A percentile compares a stretch with the other conserved stretches of the same genome.
Conservation (phyloP, 1,140 invertebrate genomes). For the Ips nitidus region DNA sequence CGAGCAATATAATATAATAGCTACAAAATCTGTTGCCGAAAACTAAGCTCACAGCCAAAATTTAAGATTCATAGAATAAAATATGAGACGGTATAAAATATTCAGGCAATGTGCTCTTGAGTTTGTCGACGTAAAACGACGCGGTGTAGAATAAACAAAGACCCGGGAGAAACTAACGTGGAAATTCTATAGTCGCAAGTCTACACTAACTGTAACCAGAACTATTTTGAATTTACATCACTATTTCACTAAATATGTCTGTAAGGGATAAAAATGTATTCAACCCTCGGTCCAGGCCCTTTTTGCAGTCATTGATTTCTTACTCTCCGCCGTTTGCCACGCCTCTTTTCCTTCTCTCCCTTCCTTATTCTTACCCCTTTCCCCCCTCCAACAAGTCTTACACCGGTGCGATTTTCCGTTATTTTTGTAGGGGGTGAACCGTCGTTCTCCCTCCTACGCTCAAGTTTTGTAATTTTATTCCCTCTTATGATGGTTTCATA, state of each 20-base stretch:
- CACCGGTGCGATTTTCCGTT: conserved; percentile 27
- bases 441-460: neutral
- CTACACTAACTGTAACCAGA: conserved; percentile 6
- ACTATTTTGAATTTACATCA: neutral
- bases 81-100: conserved; percentile 49
- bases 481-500: neutral
- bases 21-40: conserved; percentile 25
- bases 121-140: conserved; percentile 34
- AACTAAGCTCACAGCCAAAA: conserved; percentile 38
- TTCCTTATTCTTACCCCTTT: conserved; percentile 37
- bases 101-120: conserved; percentile 47
- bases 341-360: conserved; percentile 27
- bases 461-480: neutral
- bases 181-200: conserved; percentile 13
- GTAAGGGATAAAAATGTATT: no score
- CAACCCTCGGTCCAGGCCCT: conserved; percentile 1
- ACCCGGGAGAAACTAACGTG: conserved; percentile 9
- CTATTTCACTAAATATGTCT: no score
- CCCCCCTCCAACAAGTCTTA: conserved; percentile 14
- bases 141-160: conserved; percentile 40
- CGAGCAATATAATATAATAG: conserved; percentile 34
- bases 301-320: conserved; percentile 37
- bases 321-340: conserved; percentile 25
- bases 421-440: conserved; percentile 17
- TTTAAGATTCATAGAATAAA: conserved; percentile 52